A percentile compares a stretch with the other conserved stretches of the same genome.
phyloP scores from a whole-genome alignment of 2,888 invertebrate genomes.

The Pedicia rivosa region DNA sequence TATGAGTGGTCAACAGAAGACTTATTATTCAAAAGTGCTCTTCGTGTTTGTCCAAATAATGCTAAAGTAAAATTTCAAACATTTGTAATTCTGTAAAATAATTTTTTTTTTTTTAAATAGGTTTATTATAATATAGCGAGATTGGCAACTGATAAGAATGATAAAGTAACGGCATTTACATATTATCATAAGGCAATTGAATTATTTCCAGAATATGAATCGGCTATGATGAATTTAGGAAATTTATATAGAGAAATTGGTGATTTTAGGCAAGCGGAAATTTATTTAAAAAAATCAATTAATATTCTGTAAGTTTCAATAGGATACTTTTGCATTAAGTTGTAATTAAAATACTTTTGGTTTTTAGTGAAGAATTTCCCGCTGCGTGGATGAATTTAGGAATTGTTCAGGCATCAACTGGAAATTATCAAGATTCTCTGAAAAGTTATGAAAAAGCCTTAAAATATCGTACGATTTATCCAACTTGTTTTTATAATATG shows the following conservation, averaged over 20 bases:
- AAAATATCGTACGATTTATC: constrained; percentile 58
- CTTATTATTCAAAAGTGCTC: constrained; percentile 59
- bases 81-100: constrained; percentile 4
- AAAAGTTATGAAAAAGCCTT: constrained; percentile 68
- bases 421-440: constrained; percentile 55
- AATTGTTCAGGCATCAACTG: constrained; percentile 66
- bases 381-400: constrained; percentile 99
- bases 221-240: constrained; percentile 87
- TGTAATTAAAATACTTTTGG: constrained; percentile 7
- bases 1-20: constrained; percentile 70
- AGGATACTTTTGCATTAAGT: background rate
- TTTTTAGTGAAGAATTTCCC: constrained; percentile 64
- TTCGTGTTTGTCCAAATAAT: constrained; percentile 81
- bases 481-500: constrained; percentile 88
- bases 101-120: constrained; percentile 5
- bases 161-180: constrained; percentile 48
- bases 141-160: constrained; percentile 58
- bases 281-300: constrained; percentile 54
- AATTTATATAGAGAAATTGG: constrained; percentile 64
- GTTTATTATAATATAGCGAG: constrained; percentile 78
- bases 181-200: constrained; percentile 68
- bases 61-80: constrained; percentile 43
- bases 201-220: constrained; percentile 68
- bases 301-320: constrained; percentile 25
- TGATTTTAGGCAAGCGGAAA: constrained; percentile 51